Evolutionary conservation across 2,888 invertebrate species (phyloP).

Genomic region (Arge pagana): DNA sequence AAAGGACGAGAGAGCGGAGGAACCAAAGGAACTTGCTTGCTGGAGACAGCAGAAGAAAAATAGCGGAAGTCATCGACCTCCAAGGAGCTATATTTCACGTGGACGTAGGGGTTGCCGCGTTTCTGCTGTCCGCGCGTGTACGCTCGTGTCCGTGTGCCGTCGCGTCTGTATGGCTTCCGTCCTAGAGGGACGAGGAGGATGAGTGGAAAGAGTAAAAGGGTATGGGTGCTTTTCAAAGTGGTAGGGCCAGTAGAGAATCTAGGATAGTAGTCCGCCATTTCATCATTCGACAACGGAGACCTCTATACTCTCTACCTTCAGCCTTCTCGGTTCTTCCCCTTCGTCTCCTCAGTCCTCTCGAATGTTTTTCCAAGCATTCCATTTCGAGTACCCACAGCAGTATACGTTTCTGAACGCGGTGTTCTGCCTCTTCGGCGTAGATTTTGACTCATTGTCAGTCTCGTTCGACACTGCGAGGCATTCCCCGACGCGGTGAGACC

Average conservation of each 20-base stretch:
- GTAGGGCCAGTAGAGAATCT: conserved; percentile 36
- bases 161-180: conserved; percentile 16
- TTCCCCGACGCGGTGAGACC: no score
- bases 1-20: conserved; percentile 29
- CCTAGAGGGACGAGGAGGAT: conserved; percentile 1
- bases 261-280: conserved; percentile 45
- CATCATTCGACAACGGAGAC: conserved; percentile 38
- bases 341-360: not conserved
- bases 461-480: no score
- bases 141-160: conserved; percentile 24
- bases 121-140: conserved; percentile 33
- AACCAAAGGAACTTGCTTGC: conserved; percentile 56
- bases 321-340: conserved; percentile 15
- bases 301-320: conserved; percentile 22
- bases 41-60: conserved; percentile 66
- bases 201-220: conserved; percentile 37
- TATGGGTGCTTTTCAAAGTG: not conserved
- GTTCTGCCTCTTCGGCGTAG: no score
- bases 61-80: conserved; percentile 67
- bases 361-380: no score
- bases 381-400: no score
- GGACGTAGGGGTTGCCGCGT: conserved; percentile 40
- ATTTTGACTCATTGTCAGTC: no score
- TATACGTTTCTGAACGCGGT: no score
- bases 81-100: conserved; percentile 63